These are phyloP conservation scores for Amiota communis DNA, from an alignment of 2,888 invertebrate species.

Conservation along the genomic window DNA sequence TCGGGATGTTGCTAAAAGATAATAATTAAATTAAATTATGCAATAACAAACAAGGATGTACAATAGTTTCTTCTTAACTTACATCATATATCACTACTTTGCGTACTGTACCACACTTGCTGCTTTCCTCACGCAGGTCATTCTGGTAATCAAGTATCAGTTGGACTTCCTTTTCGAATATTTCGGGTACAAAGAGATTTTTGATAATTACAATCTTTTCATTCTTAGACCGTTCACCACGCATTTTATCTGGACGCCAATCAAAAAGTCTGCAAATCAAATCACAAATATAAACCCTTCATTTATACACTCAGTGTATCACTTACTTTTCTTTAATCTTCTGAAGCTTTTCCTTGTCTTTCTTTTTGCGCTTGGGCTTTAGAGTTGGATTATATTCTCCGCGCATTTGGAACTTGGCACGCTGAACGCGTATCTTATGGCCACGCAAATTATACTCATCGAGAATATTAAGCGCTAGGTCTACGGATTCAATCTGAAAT, in stretches of 20 bases:
- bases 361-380: constrained; percentile 91
- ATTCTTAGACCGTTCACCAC: constrained; percentile 88
- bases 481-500: constrained; percentile 89
- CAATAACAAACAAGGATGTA: not conserved
- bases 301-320: too few relatives aligned
- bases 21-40: constrained; percentile 10
- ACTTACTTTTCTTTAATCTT: constrained; percentile 91
- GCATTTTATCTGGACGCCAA: constrained; percentile 95
- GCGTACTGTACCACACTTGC: constrained; percentile 92
- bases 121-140: constrained; percentile 90
- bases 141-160: constrained; percentile 92
- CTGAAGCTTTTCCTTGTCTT: constrained; percentile 91
- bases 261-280: constrained; percentile 82
- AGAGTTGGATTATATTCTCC: constrained; percentile 93
- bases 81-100: constrained; percentile 94
- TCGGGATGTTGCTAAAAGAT: constrained; percentile 86
- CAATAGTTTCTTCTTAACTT: constrained; percentile 70
- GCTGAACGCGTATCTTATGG: constrained; percentile 88
- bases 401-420: constrained; percentile 95
- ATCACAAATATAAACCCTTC: too few relatives aligned
- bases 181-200: constrained; percentile 90
- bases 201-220: constrained; percentile 94
- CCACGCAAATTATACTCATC: constrained; percentile 90
- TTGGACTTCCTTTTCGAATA: constrained; percentile 92
- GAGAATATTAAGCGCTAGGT: constrained; percentile 90